Evolutionary conservation across 1,140 invertebrate species (phyloP).

Genomic region (Venturia canescens): DNA sequence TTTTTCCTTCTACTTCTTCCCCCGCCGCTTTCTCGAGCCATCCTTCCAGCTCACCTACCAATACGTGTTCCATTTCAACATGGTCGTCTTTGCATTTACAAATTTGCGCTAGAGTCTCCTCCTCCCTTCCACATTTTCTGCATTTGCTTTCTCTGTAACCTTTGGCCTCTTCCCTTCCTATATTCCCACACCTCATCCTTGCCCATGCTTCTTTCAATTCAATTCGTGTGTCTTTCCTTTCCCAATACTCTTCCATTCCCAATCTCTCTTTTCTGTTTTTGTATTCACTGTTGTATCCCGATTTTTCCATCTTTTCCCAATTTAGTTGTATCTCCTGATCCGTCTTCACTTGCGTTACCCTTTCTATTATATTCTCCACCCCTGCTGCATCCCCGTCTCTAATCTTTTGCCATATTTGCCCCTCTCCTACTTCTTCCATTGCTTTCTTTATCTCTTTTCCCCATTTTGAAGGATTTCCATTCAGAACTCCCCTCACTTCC

Average conservation of each 20-base stretch:
- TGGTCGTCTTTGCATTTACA: background rate
- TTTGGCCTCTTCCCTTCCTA: no score
- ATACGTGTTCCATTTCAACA: background rate
- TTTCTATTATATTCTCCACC: no score
- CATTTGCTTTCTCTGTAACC: no score
- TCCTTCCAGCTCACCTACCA: background rate
- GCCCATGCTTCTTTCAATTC: slow-evolving; percentile 37
- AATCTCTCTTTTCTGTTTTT: slow-evolving; percentile 24
- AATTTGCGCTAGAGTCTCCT: slow-evolving; percentile 18
- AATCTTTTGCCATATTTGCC: no score
- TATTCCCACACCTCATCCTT: no score
- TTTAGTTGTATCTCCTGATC: slow-evolving; percentile 37
- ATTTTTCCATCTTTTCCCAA: slow-evolving; percentile 25
- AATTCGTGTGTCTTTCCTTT: background rate
- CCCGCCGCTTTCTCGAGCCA: slow-evolving; percentile 11
- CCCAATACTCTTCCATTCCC: slow-evolving; percentile 26
- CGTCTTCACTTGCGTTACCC: background rate
- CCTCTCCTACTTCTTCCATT: no score
- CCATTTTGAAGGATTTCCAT: no score
- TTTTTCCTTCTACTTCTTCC: background rate
- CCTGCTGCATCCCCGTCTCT: no score
- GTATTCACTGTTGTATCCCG: slow-evolving; percentile 13
- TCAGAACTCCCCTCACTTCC: no score
- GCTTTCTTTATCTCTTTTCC: no score
- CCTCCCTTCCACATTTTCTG: slow-evolving; percentile 23